Evolutionary conservation across 1,140 invertebrate species (phyloP).

Genomic region (Leptestheria dahalacensis): DNA sequence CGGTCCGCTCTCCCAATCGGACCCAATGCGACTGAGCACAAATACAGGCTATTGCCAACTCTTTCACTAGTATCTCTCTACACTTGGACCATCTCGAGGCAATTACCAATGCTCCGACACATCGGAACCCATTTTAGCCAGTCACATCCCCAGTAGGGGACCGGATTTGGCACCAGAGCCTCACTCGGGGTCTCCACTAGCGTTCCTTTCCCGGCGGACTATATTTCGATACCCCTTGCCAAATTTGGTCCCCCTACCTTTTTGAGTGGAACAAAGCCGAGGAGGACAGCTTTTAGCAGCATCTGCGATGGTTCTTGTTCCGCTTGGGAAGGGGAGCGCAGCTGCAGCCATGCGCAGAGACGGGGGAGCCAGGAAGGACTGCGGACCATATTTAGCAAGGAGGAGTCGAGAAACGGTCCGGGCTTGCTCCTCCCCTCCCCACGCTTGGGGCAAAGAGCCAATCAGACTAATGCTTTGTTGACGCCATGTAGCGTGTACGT

Average conservation of each 20-base stretch:
- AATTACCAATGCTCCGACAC: background rate
- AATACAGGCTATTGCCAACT: background rate
- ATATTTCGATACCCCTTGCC: no score
- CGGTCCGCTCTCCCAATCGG: background rate
- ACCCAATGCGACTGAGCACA: background rate
- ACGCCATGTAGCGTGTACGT: conserved; percentile 2
- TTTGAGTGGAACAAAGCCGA: background rate
- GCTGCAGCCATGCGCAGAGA: no score
- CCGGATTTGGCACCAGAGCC: background rate
- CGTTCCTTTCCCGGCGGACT: no score
- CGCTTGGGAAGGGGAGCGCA: no score
- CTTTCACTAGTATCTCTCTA: background rate
- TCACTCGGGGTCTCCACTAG: no score
- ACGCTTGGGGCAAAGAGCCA: background rate
- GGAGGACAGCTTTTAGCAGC: no score
- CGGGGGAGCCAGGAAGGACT: no score
- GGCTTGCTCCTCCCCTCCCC: background rate
- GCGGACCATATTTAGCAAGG: background rate
- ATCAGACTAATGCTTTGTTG: background rate
- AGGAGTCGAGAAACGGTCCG: background rate
- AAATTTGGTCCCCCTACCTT: background rate
- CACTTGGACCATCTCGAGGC: background rate
- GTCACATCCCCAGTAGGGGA: no score
- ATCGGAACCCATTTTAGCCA: conserved; percentile 5
- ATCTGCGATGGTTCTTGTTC: no score